Percentiles rank a stretch among this genome's conserved stretches.
Conservation (phyloP, 1,140 invertebrate genomes). For the Caligus rogercresseyi region DNA sequence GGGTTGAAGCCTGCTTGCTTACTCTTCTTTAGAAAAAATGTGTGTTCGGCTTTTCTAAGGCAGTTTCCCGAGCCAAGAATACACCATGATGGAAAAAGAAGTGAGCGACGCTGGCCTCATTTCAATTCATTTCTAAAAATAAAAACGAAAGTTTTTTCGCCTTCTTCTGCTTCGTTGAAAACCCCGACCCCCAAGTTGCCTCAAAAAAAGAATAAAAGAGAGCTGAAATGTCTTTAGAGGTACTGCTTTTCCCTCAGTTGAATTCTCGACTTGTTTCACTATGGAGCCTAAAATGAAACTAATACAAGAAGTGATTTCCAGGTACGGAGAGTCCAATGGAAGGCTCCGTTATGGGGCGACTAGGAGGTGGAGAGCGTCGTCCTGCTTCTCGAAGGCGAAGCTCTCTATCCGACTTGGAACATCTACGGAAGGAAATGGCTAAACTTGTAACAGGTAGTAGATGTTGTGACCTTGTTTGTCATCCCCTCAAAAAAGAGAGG, state of each 20-base stretch:
- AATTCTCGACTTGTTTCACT: neutral
- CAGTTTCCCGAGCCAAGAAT: too few species aligned
- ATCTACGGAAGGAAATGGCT: neutral
- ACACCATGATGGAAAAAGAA: neutral
- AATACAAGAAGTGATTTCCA: neutral
- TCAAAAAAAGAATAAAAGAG: neutral
- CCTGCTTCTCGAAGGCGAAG: neutral
- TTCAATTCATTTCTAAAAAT: neutral
- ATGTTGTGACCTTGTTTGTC: too few species aligned
- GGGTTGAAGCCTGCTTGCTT: too few species aligned
- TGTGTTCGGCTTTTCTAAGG: too few species aligned
- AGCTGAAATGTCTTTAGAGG: neutral
- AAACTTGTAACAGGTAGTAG: neutral
- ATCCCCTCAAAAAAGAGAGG: too few species aligned
- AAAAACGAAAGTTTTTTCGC: neutral
- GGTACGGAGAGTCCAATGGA: neutral
- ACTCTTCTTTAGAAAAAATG: too few species aligned
- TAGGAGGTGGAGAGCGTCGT: neutral
- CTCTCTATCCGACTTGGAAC: neutral
- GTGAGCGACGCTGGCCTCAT: neutral
- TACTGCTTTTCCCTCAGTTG: neutral
- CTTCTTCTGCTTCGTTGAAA: too few species aligned
- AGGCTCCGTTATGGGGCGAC: neutral
- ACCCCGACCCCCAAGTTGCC: too few species aligned
- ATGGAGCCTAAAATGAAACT: neutral